Base-by-base conservation (phyloP, 2,113 vertebrate genomes). In the Brachionichthys hirsutus region DNA sequence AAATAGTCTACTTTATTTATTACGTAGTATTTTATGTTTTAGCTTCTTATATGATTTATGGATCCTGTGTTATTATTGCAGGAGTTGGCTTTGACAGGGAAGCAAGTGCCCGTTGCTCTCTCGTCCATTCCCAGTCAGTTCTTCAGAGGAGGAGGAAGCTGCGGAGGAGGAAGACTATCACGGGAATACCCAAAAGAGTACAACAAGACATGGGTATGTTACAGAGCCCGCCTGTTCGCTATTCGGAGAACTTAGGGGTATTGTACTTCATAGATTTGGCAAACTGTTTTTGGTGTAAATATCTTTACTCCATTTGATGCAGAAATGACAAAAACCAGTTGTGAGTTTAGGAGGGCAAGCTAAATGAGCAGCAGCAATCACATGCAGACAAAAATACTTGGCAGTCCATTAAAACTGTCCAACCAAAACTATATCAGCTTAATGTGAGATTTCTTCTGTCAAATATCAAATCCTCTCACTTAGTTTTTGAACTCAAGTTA, bases 11-110 rank as follows among this genome's bases (percentile, higher is more conserved):
- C 6, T 20, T 18, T 34, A 22, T 46, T 5, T 45, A 5, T 18
- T 18, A n/a, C n/a, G n/a, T n/a, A 17, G 14, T 48, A 30, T 49
- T 12, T 64, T 54, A 13, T 12, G 41, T 18, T 56, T 55, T 24
- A 45, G 30, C 10, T 22, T 51, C 57, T 54, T 22, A 45, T 42
- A 24, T 64, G 41, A 30, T 51, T 47, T 57, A 58, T n/a, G 24
- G 36, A 40, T 45, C 71, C 62, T 75, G 36, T 76, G 55, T 82
- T 76, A 61, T 81, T 43, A 47, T 63, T 73, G 88, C 92, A 99
- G 97, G 97, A 88, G 94, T 98, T 88, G 95, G 96, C 66, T 99
- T 99, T 93, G 97, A 99, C 93, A 92, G 97, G 90, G 96, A 99
- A 85, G 96, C 96, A 80, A 98, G 95, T 89, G 98, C 94, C 76